Conservation (phyloP, 2,797 vertebrate species). For the Alfaro cultratus region DNA sequence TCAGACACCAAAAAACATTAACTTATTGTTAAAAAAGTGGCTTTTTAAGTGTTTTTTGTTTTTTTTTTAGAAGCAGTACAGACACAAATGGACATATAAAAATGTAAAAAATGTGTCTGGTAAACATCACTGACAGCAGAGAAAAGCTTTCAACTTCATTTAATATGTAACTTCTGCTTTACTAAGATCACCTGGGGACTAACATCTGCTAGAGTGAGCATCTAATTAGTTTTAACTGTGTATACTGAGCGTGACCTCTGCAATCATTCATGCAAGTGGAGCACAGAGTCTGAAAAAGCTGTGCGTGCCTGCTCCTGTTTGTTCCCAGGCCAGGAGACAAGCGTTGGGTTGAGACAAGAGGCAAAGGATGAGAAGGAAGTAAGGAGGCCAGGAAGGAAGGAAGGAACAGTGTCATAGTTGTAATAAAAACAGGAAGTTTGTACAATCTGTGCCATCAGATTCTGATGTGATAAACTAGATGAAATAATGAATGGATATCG, state of each 20-base stretch:
- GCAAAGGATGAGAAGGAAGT: conserved; percentile 53
- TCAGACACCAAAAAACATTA: too few species aligned
- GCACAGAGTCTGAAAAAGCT: conserved; percentile 49
- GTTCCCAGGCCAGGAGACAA: conserved; percentile 62
- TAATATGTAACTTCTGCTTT: conserved; percentile 46
- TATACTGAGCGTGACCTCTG: conserved; percentile 38
- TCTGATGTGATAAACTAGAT: conserved; percentile 42
- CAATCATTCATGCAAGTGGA: conserved; percentile 47
- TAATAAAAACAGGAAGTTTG: conserved; percentile 68
- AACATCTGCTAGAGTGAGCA: conserved; percentile 31
- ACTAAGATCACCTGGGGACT: conserved; percentile 54
- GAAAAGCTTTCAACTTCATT: conserved; percentile 34
- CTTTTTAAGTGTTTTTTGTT: too few species aligned
- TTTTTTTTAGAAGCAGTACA: too few species aligned
- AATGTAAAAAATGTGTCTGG: neutral
- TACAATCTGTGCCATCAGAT: conserved; percentile 64
- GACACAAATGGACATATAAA: too few species aligned
- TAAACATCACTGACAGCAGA: conserved; percentile 45
- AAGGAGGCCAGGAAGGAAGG: conserved; percentile 65
- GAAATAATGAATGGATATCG: conserved; percentile 20
- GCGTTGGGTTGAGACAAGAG: conserved; percentile 34
- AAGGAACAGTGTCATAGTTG: conserved; percentile 68
- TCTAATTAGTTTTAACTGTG: conserved; percentile 42
- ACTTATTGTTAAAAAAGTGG: too few species aligned
- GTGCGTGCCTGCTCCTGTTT: conserved; percentile 63